Evolutionary conservation across 2,113 vertebrate species (phyloP), one percentile per base, ranked within the genome.

Genomic region (Phasianus colchicus): DNA sequence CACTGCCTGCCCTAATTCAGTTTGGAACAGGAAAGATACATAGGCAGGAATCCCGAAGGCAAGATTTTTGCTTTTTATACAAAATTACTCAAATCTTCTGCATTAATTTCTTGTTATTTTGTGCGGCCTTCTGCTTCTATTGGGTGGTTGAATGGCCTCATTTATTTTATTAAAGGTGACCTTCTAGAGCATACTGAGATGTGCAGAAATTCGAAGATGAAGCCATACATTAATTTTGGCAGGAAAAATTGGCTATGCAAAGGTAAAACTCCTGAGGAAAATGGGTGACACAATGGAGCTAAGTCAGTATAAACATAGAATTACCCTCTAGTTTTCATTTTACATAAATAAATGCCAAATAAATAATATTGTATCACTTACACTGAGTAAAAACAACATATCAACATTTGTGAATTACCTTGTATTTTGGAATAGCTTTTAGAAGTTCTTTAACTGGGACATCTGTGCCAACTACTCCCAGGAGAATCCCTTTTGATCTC

Each of bases 391-490:
- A 80, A 64, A 43, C 27, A 1, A 64, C 12, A 61, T 42, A 36
- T 7, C n/a, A 69, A 17, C 19, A 64, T 82, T 88, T 82, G 32
- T 42, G 8, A 17, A 38, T 96, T 99, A 99, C 99, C 99, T 99
- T 99, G 91, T 99, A 99, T 95, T 99, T 99, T 70, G 99, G 99
- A 93, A 99, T 99, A 57, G 99, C 98, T 97, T 99, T 99, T 89
- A 99, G 96, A 77, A 99, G 98, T 96, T 99, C 99, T 81, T 99
- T 99, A 66, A 99, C 99, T 4, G 99, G 99, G 78, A 99, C 99
- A 71, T 99, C 99, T 74, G 99, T 99, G 82, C 99, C 99, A 66
- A 99, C 99, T 92, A 99, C 99, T 48, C 99, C 99, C 24, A 99
- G 98, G 50, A 99, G 98, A 97, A 99, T 99, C 50, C 99, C 99